Conservation (phyloP, 2,888 invertebrate genomes). For the Dryobota labecula region DNA sequence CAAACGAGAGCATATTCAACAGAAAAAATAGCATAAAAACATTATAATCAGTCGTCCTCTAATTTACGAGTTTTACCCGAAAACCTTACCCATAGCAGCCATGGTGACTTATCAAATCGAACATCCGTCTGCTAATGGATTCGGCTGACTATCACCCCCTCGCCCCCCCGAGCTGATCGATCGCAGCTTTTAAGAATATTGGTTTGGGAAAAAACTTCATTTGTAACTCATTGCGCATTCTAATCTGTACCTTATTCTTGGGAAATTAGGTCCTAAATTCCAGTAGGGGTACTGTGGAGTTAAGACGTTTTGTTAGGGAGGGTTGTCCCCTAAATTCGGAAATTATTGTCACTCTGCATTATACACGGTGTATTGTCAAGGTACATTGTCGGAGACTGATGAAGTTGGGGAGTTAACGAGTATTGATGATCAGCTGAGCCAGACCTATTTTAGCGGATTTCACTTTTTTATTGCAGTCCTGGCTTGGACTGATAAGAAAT, state of each 20-base stretch:
- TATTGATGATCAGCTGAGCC: conserved; percentile 49
- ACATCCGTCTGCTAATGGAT: conserved; percentile 64
- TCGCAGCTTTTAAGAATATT: conserved; percentile 67
- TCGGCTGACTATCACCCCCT: conserved; percentile 49
- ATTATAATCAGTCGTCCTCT: conserved; percentile 2
- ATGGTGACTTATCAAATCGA: conserved; percentile 56
- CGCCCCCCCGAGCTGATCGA: conserved; percentile 59
- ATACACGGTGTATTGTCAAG: conserved; percentile 60
- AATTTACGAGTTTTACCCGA: conserved; percentile 42
- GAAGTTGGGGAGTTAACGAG: conserved; percentile 40
- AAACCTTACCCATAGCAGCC: conserved; percentile 17
- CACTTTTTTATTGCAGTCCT: conserved; percentile 41
- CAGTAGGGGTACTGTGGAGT: conserved; percentile 7
- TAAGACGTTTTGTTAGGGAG: conserved; percentile 24
- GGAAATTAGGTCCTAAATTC: conserved; percentile 42
- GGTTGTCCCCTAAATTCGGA: conserved; percentile 62
- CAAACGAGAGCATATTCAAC: neutral
- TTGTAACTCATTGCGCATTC: conserved; percentile 35
- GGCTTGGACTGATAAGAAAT: conserved; percentile 20
- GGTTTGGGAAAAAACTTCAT: conserved; percentile 55
- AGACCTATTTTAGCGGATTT: conserved; percentile 7
- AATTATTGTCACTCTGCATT: conserved; percentile 61
- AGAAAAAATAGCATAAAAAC: neutral
- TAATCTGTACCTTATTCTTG: conserved; percentile 54
- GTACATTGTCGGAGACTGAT: conserved; percentile 49